Base-by-base conservation (phyloP, 92 coral and sea anemone genomes). In the Ricordea florida region DNA sequence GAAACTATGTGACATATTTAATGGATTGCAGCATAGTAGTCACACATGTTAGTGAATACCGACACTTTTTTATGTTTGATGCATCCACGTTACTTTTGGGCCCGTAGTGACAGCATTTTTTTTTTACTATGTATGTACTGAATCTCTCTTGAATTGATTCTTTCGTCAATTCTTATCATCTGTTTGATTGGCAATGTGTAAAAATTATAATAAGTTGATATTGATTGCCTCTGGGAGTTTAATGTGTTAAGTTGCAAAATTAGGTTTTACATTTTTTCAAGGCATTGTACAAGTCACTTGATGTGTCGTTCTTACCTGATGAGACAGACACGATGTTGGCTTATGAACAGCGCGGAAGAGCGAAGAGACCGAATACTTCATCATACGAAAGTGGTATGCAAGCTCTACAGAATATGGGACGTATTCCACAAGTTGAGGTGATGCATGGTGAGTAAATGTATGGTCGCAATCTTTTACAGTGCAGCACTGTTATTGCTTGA, bases 331-430 rank as follows among this genome's bases (percentile, higher is more conserved):
- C 98, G 0, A 80, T 94, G 63, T 22, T 84, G 8, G 97, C 98
- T 2, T 94, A 94, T 59, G 98, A 94, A 61, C 82, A 88, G 50
- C 81, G 97, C 34, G 98, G 98, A 41, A 80, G 82, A 66, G 63
- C 48, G 48, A 76, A 80, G 22, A 84, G 57, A 10, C 47, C 79
- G 2, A 81, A 71, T 66, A 66, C 80, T 38, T 78, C 88, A 46
- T 74, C 93, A 9, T 94, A 92, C 77, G 98, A 94, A 57, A 91
- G 97, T 80, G 94, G 98, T 16, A 87, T 94, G 88, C 89, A 90
- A 42, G 97, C 90, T 5, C 68, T 94, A 15, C 92, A 87, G 73
- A 87, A 85, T 60, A 87, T 94, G 92, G 92, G 71, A 17, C 84
- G 97, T 31, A 90, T 94, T 1, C 97, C 90, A 57, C 97, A 92